A percentile compares a stretch with the other conserved stretches of the same genome.
These are phyloP conservation scores for Crepidodera aurea DNA, from an alignment of 2,888 invertebrate species.

Conservation along the genomic window DNA sequence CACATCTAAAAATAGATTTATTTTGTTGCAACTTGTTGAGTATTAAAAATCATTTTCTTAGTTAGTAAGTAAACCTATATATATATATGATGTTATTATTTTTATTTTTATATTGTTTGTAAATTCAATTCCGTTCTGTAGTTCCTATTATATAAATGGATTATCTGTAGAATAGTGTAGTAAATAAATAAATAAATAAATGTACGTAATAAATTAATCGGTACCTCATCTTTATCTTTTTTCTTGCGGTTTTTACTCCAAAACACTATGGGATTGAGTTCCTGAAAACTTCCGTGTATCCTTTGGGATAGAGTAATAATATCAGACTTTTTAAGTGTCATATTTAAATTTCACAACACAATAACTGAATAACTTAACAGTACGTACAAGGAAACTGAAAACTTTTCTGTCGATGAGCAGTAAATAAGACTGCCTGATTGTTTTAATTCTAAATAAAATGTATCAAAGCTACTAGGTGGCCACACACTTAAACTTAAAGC, in stretches of 20 bases:
- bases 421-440: constrained; percentile 12
- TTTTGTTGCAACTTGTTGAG: too few relatives aligned
- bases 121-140: too few relatives aligned
- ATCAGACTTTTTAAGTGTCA: constrained; percentile 40
- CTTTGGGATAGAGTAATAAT: constrained; percentile 39
- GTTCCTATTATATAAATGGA: too few relatives aligned
- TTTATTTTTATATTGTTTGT: too few relatives aligned
- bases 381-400: constrained; percentile 5
- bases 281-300: constrained; percentile 52
- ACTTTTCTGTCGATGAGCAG: constrained; percentile 5
- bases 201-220: too few relatives aligned
- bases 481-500: constrained; percentile 20
- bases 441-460: constrained; percentile 20
- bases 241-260: constrained; percentile 45
- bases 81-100: too few relatives aligned
- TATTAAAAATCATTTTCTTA: too few relatives aligned
- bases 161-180: too few relatives aligned
- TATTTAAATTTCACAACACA: constrained; percentile 21
- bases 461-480: not conserved
- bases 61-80: too few relatives aligned
- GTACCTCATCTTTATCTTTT: constrained; percentile 40
- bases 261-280: constrained; percentile 51
- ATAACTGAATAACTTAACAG: not conserved
- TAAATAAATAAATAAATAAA: too few relatives aligned
- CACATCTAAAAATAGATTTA: too few relatives aligned